Conservation (phyloP, 2,888 invertebrate species). For the Acanthacorydalis orientalis region DNA sequence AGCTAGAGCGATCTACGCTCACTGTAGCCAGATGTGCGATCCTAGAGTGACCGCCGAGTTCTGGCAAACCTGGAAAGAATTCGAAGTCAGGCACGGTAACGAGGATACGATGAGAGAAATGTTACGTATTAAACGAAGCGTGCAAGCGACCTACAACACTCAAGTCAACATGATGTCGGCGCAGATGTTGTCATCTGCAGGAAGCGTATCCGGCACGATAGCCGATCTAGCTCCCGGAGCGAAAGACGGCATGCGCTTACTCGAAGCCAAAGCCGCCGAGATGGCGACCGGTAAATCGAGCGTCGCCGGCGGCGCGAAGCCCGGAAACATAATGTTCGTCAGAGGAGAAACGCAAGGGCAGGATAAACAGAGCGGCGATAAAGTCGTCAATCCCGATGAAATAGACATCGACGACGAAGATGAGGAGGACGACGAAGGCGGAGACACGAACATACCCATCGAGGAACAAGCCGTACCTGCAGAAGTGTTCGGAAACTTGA, state of each 20-base stretch:
- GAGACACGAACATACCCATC: conserved; percentile 42
- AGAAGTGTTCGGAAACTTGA: conserved; percentile 80
- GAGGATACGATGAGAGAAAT: conserved; percentile 99
- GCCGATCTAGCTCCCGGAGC: conserved; percentile 59
- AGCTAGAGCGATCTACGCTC: conserved; percentile 90
- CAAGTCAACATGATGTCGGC: conserved; percentile 98
- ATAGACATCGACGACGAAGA: conserved; percentile 55
- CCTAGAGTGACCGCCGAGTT: conserved; percentile 89
- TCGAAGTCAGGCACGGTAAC: conserved; percentile 97
- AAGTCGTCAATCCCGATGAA: conserved; percentile 74
- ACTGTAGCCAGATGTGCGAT: conserved; percentile 98
- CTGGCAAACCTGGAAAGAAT: conserved; percentile 99
- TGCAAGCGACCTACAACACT: conserved; percentile 96
- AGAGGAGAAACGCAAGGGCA: conserved; percentile 71
- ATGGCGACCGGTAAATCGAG: conserved; percentile 33
- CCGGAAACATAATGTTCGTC: conserved; percentile 64
- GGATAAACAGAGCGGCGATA: conserved; percentile 37
- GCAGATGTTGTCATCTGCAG: conserved; percentile 77
- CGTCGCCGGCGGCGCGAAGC: conserved; percentile 11
- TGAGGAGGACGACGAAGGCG: conserved; percentile 33
- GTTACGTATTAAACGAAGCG: conserved; percentile 92
- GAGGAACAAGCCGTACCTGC: conserved; percentile 75
- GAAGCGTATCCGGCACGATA: conserved; percentile 45
- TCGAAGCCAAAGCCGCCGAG: conserved; percentile 70
- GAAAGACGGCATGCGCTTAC: conserved; percentile 74